A percentile compares a stretch with the other conserved stretches of the same genome.
Evolutionary conservation across 2,113 vertebrate species (phyloP).

Genomic region (Leptobrachium leishanense): DNA sequence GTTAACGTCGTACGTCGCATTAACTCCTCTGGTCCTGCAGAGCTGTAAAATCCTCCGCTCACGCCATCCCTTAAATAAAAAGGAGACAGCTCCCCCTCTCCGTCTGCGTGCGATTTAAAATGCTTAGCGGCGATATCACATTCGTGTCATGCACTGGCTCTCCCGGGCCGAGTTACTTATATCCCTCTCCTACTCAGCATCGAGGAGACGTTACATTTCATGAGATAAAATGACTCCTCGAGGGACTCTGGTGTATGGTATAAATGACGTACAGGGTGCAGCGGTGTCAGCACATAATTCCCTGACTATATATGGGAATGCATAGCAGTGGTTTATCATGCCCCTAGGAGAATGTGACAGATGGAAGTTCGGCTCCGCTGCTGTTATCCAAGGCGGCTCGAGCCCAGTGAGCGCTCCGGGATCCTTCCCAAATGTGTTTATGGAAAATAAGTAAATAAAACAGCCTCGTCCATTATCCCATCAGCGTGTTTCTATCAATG

Average conservation of each 20-base stretch:
- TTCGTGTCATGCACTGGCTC: background rate
- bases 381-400: background rate
- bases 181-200: constrained; percentile 22
- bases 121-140: constrained; percentile 2
- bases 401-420: background rate
- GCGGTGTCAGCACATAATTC: constrained; percentile 52
- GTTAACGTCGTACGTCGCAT: too few relatives aligned
- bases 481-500: too few relatives aligned
- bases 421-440: background rate
- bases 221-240: constrained; percentile 9
- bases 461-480: background rate
- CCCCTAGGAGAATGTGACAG: constrained; percentile 58
- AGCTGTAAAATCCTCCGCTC: background rate
- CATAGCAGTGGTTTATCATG: constrained; percentile 46
- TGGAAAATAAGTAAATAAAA: background rate
- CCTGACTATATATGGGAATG: constrained; percentile 64
- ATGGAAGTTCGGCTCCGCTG: constrained; percentile 43
- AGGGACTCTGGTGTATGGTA: constrained; percentile 23
- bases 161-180: constrained; percentile 30
- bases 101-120: background rate
- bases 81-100: background rate
- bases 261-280: constrained; percentile 27
- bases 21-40: background rate
- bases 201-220: constrained; percentile 28
- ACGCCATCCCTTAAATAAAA: constrained; percentile 14